phyloP scores from a whole-genome alignment of 2,888 invertebrate species.

The Sphaerolaimus hirsutus region DNA sequence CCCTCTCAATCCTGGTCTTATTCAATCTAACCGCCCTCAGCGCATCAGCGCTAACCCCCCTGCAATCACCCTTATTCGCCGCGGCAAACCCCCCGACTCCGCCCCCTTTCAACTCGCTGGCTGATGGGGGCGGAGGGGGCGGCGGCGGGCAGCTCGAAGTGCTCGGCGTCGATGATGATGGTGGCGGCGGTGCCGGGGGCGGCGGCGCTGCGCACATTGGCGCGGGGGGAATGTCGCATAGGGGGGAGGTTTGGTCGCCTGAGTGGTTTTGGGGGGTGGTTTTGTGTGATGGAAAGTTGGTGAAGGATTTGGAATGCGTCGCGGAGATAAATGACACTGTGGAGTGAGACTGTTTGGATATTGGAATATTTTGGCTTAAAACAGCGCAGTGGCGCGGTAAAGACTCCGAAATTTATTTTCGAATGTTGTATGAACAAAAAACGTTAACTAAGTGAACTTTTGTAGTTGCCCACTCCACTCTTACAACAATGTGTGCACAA shows the following conservation, averaged over 20 bases:
- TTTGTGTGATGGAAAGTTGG: not conserved
- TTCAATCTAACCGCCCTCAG: slow-evolving; percentile 5
- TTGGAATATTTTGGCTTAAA: too few species aligned
- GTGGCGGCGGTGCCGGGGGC: slow-evolving; percentile 44
- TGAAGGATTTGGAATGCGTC: not conserved
- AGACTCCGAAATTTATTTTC: too few species aligned
- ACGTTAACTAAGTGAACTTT: too few species aligned
- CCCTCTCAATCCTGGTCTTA: not conserved
- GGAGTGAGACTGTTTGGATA: too few species aligned
- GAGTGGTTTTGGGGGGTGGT: not conserved
- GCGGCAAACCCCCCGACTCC: not conserved
- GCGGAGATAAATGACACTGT: slow-evolving; percentile 22
- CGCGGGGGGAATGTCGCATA: slow-evolving; percentile 7
- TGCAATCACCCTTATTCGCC: slow-evolving; percentile 6
- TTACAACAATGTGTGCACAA: too few species aligned
- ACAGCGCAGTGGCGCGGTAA: too few species aligned
- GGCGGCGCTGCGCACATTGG: slow-evolving; percentile 50
- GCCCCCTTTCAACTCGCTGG: slow-evolving; percentile 9
- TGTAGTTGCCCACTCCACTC: too few species aligned
- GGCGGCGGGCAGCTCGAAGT: slow-evolving; percentile 19
- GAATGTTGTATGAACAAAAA: too few species aligned
- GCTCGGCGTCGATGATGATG: slow-evolving; percentile 10
- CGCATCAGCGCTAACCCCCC: slow-evolving; percentile 11
- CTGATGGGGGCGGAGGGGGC: slow-evolving; percentile 20
- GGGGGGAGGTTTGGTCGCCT: not conserved